Evolutionary conservation across 2,113 vertebrate genomes (phyloP), one percentile per base, ranked within the genome.

Genomic region (Diadophis punctatus): DNA sequence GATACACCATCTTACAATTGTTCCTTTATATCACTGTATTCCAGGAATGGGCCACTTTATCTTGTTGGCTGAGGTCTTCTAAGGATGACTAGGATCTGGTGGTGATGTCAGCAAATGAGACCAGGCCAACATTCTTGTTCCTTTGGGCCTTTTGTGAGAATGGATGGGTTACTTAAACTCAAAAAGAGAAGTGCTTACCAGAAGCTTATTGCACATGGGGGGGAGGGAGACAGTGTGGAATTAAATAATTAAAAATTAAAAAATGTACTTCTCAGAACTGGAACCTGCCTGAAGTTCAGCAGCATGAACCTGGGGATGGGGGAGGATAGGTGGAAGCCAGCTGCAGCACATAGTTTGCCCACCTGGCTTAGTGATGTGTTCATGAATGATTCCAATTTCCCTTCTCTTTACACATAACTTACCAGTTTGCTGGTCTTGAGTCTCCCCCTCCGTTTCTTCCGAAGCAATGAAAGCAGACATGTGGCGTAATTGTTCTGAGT

Each of bases 401-500:
- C 86, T 23, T 85, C 5, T 86, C 91, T 12, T 86, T 8, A 1
- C 53, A 90, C 9, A 11, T 27, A 23, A 48, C 87, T n/a, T 0
- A 92, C 10, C 55, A 49, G 74, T 20, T 8, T 0, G 0, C 86
- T 0, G 22, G 0, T 0, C 53, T 60, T 27, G 30, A 11, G 84
- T 86, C 0, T 91, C 84, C 11, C 95, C 95, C 1, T 91, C 74
- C 22, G 55, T 27, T 3, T 93, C 93, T n/a, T 52, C 48, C 0
- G 89, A 93, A 94, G 94, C 86, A 1, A 99, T 95, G 94, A 98
- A 98, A 68, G 97, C 94, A 1, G 99, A 98, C 0, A 96, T 51
- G 0, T 92, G 96, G 3, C 96, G 96, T 22, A 99, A 98, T 95
- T 97, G 98, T 90, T 95, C 95, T 0, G 96, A 94, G 49, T 92